Evolutionary conservation across 2,797 vertebrate species (phyloP).

Genomic region (Agapornis canus): DNA sequence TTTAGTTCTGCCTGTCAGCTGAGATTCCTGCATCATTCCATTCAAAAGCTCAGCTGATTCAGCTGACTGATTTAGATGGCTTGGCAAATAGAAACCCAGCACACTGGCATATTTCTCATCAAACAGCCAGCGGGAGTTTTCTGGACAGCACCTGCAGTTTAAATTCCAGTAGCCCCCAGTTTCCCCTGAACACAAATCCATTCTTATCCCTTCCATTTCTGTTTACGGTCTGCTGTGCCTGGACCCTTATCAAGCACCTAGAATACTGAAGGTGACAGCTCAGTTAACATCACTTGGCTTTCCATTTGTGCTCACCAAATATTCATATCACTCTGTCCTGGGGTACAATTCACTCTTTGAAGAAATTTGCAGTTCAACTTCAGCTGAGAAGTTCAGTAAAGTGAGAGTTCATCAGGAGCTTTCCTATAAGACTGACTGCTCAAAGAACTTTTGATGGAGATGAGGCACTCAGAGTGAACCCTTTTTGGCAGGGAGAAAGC

Average conservation of each 20-base stretch:
- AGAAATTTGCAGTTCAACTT: not conserved
- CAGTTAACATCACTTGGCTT: not conserved
- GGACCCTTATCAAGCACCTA: not conserved
- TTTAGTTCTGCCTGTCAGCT: not conserved
- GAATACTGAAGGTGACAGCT: not conserved
- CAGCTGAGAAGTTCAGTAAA: not conserved
- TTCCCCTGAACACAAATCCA: not conserved
- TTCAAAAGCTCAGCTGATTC: not conserved
- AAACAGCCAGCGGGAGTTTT: not conserved
- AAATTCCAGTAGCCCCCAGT: not conserved
- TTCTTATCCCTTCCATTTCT: not conserved
- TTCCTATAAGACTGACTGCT: not conserved
- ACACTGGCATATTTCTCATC: not conserved
- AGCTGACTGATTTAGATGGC: not conserved
- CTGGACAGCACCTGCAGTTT: not conserved
- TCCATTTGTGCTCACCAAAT: not conserved
- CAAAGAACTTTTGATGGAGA: not conserved
- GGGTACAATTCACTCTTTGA: not conserved
- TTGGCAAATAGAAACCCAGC: not conserved
- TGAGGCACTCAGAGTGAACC: not conserved
- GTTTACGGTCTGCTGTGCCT: not conserved
- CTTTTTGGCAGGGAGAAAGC: not conserved
- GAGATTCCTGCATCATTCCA: not conserved
- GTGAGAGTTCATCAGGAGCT: not conserved
- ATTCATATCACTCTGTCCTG: not conserved